Evolutionary conservation across 2,113 vertebrate species (phyloP).

Genomic region (Rafetus swinhoei): DNA sequence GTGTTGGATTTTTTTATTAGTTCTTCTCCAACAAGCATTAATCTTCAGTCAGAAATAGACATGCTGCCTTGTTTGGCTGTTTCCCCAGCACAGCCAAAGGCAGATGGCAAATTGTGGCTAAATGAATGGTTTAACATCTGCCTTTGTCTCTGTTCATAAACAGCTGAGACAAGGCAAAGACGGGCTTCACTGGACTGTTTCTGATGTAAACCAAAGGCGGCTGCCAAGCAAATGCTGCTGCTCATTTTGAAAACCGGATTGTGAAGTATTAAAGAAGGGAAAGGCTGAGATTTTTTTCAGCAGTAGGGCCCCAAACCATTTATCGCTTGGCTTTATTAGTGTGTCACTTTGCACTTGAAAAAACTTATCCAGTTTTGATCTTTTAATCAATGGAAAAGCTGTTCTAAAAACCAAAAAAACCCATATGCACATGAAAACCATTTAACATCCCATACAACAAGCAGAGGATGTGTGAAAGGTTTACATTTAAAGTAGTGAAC

Average conservation of each 20-base stretch:
- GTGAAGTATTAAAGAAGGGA: constrained; percentile 14
- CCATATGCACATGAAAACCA: background rate
- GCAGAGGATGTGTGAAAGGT: background rate
- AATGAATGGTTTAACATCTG: background rate
- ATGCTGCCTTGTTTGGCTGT: background rate
- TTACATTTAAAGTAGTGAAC: background rate
- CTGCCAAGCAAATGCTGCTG: background rate
- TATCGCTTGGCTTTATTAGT: background rate
- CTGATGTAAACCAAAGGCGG: background rate
- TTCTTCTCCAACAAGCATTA: background rate
- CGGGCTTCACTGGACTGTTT: background rate
- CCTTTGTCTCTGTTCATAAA: constrained; percentile 14
- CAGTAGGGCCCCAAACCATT: background rate
- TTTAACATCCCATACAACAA: background rate
- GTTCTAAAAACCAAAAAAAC: background rate
- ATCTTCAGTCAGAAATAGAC: background rate
- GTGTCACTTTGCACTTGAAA: background rate
- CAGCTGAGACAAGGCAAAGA: constrained; percentile 3
- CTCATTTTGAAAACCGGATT: background rate
- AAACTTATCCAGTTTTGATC: background rate
- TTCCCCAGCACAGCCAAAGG: background rate
- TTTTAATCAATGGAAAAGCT: background rate
- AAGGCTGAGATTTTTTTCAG: background rate
- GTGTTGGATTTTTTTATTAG: background rate
- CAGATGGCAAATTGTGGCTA: background rate